A percentile compares a stretch with the other conserved stretches of the same genome.
phyloP scores from a whole-genome alignment of 1,140 invertebrate species.

The Procambarus virginalis region DNA sequence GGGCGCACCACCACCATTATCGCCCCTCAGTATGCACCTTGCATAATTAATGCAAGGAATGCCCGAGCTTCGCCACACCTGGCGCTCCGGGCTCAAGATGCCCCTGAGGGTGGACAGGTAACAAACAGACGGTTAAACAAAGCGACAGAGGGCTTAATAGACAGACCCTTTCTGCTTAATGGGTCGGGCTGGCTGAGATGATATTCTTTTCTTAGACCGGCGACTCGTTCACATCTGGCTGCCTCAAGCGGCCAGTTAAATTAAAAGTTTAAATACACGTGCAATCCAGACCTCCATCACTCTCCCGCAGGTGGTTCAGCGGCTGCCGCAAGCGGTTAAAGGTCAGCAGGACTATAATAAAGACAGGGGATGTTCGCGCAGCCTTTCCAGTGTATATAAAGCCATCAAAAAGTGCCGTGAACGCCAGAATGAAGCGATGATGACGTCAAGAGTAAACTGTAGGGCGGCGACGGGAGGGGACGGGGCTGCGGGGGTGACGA shows the following conservation, averaged over 20 bases:
- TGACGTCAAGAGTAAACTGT: neutral
- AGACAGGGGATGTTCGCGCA: neutral
- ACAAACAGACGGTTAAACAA: too few relatives aligned
- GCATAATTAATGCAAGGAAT: too few relatives aligned
- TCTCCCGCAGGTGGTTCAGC: neutral
- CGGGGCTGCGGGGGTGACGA: neutral
- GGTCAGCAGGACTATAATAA: neutral
- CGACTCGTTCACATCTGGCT: neutral
- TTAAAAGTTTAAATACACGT: neutral
- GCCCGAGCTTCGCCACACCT: too few relatives aligned
- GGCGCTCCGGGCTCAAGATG: too few relatives aligned
- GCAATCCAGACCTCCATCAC: slow-evolving; percentile 24
- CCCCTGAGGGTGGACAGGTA: too few relatives aligned
- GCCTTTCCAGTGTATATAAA: neutral
- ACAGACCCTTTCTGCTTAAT: too few relatives aligned
- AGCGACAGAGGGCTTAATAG: too few relatives aligned
- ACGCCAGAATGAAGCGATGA: neutral
- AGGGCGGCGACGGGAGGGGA: too few relatives aligned
- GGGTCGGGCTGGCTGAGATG: too few relatives aligned
- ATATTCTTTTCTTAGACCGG: too few relatives aligned
- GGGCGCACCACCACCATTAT: too few relatives aligned
- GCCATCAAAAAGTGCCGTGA: neutral
- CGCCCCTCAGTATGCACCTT: too few relatives aligned
- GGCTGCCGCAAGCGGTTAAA: neutral
- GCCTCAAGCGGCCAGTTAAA: neutral